Evolutionary conservation across 2,797 vertebrate genomes (phyloP), one percentile per base, ranked within the genome.

Genomic region (Microctenopoma lineatum): DNA sequence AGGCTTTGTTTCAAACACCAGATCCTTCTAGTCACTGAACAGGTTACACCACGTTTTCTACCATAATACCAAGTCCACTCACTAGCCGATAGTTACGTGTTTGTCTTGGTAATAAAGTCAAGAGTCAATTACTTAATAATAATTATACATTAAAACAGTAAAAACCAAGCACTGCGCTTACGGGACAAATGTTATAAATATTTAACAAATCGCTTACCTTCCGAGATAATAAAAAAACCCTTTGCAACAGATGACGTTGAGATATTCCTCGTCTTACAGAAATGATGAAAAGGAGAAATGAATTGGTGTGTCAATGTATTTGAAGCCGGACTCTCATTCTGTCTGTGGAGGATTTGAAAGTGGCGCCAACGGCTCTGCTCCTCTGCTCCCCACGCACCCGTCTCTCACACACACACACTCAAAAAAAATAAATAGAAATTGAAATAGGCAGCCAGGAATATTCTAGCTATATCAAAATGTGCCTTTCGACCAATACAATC

Each of bases 331-430:
- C 86, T 91, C 82, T 88, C 90, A 81, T 76, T 90, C 92, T 90
- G 74, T 89, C 82, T 70, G 86, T 77, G 91, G 78, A 88, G 67
- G 69, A 86, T 94, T 94, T 94, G 93, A 94, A 94, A 93, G 91
- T 93, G 92, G 93, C 93, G 93, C 93, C 93, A 93, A 92, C 56
- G 2, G 61, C 76, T 25, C 16, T 0, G 70, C 79, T 82, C 83
- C 74, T 78, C 88, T 6, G 73, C 84, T 87, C 72, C 85, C 83
- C 80, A 64, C 87, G 51, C 85, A 61, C 73, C 74, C 82, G 84
- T 84, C 84, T 90, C 90, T 85, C 85, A 68, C 63, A 59, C 69
- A 66, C 74, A 88, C 87, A 72, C 63, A 59, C 69, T 65, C 73
- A 18, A 44, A 89, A 85, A 93, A 92, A 92, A 91, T 89, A 86